Conservation (phyloP, 1,140 invertebrate species). For the Sweltsa coloradensis region DNA sequence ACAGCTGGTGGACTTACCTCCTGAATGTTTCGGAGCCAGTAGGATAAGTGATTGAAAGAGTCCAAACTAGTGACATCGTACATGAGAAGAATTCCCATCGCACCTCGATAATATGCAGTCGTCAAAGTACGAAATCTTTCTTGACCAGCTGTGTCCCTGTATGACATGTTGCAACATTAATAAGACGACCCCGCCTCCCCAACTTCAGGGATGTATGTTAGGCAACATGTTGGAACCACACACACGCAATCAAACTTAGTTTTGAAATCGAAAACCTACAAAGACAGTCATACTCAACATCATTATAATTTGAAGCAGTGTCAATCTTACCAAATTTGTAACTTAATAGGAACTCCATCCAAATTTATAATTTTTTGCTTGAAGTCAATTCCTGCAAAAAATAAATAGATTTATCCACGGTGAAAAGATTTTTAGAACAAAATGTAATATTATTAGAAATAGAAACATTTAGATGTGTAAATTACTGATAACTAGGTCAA, state of each 20-base stretch:
- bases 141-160: slow-evolving; percentile 48
- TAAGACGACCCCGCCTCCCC: no score
- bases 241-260: not conserved
- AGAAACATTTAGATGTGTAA: no score
- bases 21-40: slow-evolving; percentile 78
- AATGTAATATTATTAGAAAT: no score
- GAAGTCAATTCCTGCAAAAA: slow-evolving; percentile 68
- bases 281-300: not conserved
- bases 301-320: no score
- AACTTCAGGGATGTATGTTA: no score
- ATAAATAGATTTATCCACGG: no score
- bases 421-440: no score
- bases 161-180: slow-evolving; percentile 13
- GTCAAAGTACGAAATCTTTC: slow-evolving; percentile 70
- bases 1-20: slow-evolving; percentile 41
- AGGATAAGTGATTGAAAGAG: slow-evolving; percentile 74
- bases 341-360: slow-evolving; percentile 70
- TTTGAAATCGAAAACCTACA: not conserved
- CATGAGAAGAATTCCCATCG: slow-evolving; percentile 77
- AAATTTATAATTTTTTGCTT: slow-evolving; percentile 83
- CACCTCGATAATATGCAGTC: slow-evolving; percentile 75
- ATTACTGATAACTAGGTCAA: no score
- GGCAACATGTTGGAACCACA: no score
- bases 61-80: slow-evolving; percentile 78
- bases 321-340: slow-evolving; percentile 83